Conservation (phyloP, 1,140 invertebrate genomes). For the Cydia pomonella region DNA sequence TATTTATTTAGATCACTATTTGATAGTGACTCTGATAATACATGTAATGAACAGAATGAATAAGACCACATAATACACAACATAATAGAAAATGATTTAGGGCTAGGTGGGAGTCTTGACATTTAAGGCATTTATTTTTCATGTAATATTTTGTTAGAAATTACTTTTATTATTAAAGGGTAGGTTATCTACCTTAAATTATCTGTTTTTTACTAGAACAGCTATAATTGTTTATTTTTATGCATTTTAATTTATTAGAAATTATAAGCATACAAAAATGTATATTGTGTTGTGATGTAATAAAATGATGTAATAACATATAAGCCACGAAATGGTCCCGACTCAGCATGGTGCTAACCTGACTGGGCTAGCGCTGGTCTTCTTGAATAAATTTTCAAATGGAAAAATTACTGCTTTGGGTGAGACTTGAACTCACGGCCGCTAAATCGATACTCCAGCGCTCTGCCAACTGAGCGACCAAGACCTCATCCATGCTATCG, state of each 20-base stretch:
- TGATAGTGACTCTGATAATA: neutral
- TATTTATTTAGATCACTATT: neutral
- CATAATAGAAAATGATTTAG: neutral
- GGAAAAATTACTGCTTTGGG: no score
- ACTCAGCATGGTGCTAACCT: no score
- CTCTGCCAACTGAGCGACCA: no score
- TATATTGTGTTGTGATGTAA: neutral
- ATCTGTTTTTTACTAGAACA: neutral
- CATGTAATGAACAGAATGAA: neutral
- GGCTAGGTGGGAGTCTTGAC: neutral
- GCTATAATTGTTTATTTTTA: neutral
- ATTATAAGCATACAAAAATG: slow-evolving; percentile 1
- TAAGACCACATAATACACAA: neutral
- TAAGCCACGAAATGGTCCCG: no score
- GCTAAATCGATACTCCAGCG: no score
- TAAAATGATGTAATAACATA: neutral
- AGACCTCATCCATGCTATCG: no score
- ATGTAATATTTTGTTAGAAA: neutral
- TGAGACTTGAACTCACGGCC: no score
- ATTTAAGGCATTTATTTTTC: neutral
- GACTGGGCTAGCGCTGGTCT: no score
- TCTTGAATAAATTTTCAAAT: no score
- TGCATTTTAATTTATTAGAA: neutral
- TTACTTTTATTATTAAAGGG: no score
- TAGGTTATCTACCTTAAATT: no score